phyloP scores from a whole-genome alignment of 2,888 invertebrate genomes.

The Melangyna quadrimaculata region DNA sequence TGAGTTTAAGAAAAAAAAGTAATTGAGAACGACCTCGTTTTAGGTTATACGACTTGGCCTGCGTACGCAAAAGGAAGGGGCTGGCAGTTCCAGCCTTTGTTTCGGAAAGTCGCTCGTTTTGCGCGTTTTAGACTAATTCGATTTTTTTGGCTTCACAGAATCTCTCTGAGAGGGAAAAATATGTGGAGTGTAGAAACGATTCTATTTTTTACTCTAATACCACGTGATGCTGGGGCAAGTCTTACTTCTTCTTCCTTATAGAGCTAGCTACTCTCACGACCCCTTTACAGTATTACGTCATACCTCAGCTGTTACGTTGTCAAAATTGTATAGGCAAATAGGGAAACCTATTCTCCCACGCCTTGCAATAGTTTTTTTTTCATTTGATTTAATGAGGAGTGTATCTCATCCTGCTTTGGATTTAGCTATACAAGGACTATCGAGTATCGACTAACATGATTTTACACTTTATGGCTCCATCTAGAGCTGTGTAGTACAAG shows the following conservation, averaged over 20 bases:
- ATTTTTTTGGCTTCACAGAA: neutral
- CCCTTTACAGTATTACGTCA: slow-evolving; percentile 79
- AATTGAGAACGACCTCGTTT: slow-evolving; percentile 65
- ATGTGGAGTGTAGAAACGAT: no score
- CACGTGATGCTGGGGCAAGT: slow-evolving; percentile 72
- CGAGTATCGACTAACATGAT: slow-evolving; percentile 61
- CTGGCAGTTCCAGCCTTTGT: slow-evolving; percentile 62
- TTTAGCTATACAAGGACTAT: slow-evolving; percentile 39
- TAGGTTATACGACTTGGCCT: slow-evolving; percentile 42
- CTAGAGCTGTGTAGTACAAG: slow-evolving; percentile 37
- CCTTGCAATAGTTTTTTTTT: slow-evolving; percentile 18
- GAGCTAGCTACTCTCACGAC: slow-evolving; percentile 53
- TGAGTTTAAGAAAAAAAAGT: neutral
- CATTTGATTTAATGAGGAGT: neutral
- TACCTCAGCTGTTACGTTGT: slow-evolving; percentile 79
- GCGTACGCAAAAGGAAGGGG: slow-evolving; percentile 24
- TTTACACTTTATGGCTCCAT: slow-evolving; percentile 63
- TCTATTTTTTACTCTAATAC: slow-evolving; percentile 18
- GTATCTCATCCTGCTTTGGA: neutral
- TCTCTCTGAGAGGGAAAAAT: neutral
- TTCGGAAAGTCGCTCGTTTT: slow-evolving; percentile 6
- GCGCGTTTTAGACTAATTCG: slow-evolving; percentile 30
- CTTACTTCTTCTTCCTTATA: no score
- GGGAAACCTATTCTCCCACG: slow-evolving; percentile 55
- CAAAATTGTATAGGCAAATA: slow-evolving; percentile 38